Evolutionary conservation across 2,797 vertebrate species (phyloP), one percentile per base, ranked within the genome.

Genomic region (Vipera ursinii): DNA sequence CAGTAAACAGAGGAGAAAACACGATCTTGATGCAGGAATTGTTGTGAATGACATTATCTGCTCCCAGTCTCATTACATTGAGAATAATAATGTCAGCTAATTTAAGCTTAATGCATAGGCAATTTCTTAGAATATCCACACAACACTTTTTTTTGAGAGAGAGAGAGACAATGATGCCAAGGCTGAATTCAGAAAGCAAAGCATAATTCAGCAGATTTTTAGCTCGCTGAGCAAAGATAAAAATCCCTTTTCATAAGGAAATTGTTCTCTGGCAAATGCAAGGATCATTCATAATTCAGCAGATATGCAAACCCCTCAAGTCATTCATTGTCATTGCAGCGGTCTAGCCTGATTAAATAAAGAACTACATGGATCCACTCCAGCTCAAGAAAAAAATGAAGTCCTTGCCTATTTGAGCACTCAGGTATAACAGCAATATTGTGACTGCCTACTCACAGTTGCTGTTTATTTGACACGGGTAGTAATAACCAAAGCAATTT

Each of bases 1-100:
- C 90, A 97, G 92, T 95, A 98, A 97, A 96, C 92, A 96, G 94
- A 94, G 91, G 94, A 96, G 94, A 98, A 97, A 97, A 97, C 96
- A 95, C 91, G 86, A 96, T 95, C 89, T 61, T 92, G 86, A 93
- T 95, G 92, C 82, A 93, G 95, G 95, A 96, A 82, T 60, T 94
- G 2, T 95, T 96, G 61, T 38, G 97, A 96, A 96, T 95, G 92
- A 95, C 87, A 94, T 89, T 48, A 96, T 95, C 96, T 96, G 1
- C 55, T 96, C 88, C 87, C 92, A 94, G 51, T 95, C 89, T 96
- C 92, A 96, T 96, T 96, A 96, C 96, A 97, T 95, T 96, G 73
- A 95, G 94, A 96, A 96, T 96, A 96, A 96, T 96, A 97, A 97
- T 89, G 94, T 94, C 94, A 97, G 61, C 17, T 96, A 97, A 97